phyloP scores from a whole-genome alignment of 1,140 invertebrate genomes.

The Spodoptera litura region DNA sequence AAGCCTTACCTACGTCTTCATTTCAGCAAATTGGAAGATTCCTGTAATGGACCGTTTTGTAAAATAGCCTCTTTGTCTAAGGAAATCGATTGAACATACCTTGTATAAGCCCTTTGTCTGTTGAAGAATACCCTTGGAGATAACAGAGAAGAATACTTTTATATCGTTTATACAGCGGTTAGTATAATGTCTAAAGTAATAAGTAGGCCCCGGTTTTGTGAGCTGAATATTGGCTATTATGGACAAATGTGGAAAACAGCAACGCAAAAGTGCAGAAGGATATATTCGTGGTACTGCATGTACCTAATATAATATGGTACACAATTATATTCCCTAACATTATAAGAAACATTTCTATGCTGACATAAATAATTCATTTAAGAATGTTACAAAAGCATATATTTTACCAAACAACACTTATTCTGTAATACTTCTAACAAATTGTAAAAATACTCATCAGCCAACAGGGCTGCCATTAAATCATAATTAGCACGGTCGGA shows the following conservation, averaged over 20 bases:
- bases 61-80: conserved; percentile 42
- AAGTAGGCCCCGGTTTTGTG: too few relatives aligned
- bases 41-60: conserved; percentile 41
- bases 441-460: conserved; percentile 42
- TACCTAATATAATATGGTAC: too few relatives aligned
- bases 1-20: conserved; percentile 36
- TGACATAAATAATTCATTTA: too few relatives aligned
- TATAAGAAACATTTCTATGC: too few relatives aligned
- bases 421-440: conserved; percentile 13
- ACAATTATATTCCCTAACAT: too few relatives aligned
- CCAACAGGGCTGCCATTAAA: conserved; percentile 52
- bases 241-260: neutral
- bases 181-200: neutral
- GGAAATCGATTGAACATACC: conserved; percentile 36
- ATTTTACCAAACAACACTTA: conserved; percentile 4
- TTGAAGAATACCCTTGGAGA: conserved; percentile 20
- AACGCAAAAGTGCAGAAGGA: neutral
- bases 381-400: neutral
- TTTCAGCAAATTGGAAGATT: conserved; percentile 43
- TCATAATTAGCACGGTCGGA: conserved; percentile 54
- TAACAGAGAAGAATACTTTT: conserved; percentile 31
- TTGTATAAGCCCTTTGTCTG: conserved; percentile 32
- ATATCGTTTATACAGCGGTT: conserved; percentile 12
- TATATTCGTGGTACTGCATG: too few relatives aligned
- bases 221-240: too few relatives aligned